Conservation (phyloP, 2,113 vertebrate genomes). For the Gopherus evgoodei region DNA sequence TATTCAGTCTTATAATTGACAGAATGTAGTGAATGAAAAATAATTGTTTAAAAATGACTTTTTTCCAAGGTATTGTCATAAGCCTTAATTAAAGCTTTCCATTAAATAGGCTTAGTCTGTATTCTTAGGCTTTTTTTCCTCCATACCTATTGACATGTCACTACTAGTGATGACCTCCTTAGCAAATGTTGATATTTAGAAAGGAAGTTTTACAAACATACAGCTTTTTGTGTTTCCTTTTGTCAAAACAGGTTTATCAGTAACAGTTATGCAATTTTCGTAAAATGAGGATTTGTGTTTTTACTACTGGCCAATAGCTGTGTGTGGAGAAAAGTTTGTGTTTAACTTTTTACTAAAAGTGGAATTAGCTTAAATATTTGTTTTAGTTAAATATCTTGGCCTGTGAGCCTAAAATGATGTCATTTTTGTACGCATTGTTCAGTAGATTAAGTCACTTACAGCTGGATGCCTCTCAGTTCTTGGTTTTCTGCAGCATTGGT, state of each 20-base stretch:
- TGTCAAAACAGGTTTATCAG: constrained; percentile 20
- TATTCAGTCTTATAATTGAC: neutral
- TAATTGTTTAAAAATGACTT: neutral
- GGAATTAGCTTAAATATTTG: neutral
- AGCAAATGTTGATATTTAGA: constrained; percentile 15
- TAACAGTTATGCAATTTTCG: neutral
- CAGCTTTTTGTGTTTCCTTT: neutral
- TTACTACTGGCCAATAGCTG: neutral
- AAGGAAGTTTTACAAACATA: constrained; percentile 11
- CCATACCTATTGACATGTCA: neutral
- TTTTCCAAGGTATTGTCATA: neutral
- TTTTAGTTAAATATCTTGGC: constrained; percentile 39
- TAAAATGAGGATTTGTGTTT: neutral
- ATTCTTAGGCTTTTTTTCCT: neutral
- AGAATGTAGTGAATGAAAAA: neutral
- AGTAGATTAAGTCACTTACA: neutral
- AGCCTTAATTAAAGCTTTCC: constrained; percentile 6
- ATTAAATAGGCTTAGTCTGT: neutral
- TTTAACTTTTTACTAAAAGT: neutral
- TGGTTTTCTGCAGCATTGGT: neutral
- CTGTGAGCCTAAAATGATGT: constrained; percentile 53
- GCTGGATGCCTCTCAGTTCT: neutral
- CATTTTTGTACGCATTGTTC: neutral
- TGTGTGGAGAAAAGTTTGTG: neutral
- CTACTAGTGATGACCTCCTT: neutral